phyloP scores from a whole-genome alignment of 2,797 vertebrate genomes.

The Sebastolobus altivelis region DNA sequence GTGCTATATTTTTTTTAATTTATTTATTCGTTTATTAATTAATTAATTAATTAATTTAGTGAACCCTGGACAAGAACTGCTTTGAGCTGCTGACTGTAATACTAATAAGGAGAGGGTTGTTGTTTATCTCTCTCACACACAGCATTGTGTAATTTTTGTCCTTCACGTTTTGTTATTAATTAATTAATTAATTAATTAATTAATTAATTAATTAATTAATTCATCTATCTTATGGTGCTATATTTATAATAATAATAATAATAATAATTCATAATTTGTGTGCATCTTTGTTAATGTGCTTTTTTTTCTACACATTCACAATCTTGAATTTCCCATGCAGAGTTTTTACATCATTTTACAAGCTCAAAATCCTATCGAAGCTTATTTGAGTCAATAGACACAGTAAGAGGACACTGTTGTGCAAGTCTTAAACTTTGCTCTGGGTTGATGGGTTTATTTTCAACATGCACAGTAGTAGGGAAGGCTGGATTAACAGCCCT shows the following conservation, averaged over 20 bases:
- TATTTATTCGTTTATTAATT: no score
- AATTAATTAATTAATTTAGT: neutral
- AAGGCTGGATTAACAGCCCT: neutral
- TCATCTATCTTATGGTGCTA: no score
- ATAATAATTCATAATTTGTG: neutral
- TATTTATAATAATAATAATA: no score
- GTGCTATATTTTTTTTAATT: no score
- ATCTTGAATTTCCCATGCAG: neutral
- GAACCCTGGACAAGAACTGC: neutral
- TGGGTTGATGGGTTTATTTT: slow-evolving; percentile 1
- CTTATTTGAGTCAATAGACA: neutral
- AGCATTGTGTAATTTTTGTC: neutral
- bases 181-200: no score
- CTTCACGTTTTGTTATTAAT: neutral
- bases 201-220: no score
- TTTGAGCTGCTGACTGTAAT: neutral
- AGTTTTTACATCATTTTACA: neutral
- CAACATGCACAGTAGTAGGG: neutral
- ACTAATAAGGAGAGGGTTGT: neutral
- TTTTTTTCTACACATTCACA: neutral
- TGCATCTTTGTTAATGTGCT: neutral
- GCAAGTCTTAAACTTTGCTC: neutral
- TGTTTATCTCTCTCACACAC: neutral
- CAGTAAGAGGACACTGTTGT: neutral
- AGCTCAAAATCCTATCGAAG: neutral